These are phyloP conservation scores for Tribolium freemani DNA, from an alignment of 2,888 invertebrate genomes.

Conservation along the genomic window DNA sequence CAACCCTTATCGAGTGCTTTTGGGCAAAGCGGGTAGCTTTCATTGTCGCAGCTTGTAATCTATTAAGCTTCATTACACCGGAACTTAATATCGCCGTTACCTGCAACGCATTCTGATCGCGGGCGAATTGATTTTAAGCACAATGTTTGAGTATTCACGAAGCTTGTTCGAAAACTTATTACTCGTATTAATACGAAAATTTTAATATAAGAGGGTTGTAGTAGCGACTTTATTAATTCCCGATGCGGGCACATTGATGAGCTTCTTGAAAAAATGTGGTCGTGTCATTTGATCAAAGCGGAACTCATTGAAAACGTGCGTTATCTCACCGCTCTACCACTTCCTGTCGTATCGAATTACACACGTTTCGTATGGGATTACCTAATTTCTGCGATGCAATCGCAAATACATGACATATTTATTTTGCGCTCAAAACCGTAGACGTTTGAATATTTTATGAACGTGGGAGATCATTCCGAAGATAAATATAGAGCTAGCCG, in stretches of 20 bases:
- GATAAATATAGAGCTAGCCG: constrained; percentile 29
- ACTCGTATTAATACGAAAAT: constrained; percentile 25
- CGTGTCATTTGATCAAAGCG: constrained; percentile 28
- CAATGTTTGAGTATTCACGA: constrained; percentile 27
- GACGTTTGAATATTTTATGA: constrained; percentile 21
- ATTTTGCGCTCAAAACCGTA: constrained; percentile 5
- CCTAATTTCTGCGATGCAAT: constrained; percentile 30
- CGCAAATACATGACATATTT: constrained; percentile 8
- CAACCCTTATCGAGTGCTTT: too few species aligned
- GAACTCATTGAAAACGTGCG: constrained; percentile 38
- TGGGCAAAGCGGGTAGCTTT: not conserved
- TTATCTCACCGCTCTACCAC: constrained; percentile 22
- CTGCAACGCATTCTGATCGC: constrained; percentile 33
- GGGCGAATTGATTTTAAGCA: constrained; percentile 33
- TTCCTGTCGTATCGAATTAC: constrained; percentile 31
- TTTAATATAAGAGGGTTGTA: constrained; percentile 23
- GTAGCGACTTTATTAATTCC: constrained; percentile 18
- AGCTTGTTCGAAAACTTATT: constrained; percentile 21
- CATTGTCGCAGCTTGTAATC: constrained; percentile 13
- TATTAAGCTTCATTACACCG: constrained; percentile 25
- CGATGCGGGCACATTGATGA: constrained; percentile 16
- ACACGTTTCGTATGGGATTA: constrained; percentile 31
- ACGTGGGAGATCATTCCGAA: constrained; percentile 8
- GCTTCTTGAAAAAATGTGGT: constrained; percentile 3
- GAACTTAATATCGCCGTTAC: constrained; percentile 18